Conservation (phyloP, 2,113 vertebrate genomes). For the Maccullochella peelii region DNA sequence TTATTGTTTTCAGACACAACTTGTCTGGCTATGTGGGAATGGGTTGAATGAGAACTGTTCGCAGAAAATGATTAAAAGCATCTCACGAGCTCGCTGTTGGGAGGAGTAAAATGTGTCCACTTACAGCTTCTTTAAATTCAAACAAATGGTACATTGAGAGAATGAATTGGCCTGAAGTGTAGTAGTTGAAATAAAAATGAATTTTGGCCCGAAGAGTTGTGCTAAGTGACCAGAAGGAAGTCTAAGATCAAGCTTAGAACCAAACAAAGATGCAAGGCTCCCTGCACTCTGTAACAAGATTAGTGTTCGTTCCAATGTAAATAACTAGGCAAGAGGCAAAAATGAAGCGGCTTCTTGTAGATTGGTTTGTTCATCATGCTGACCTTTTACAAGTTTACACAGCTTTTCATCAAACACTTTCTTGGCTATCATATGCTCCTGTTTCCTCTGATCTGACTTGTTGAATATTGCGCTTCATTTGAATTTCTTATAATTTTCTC, state of each 20-base stretch:
- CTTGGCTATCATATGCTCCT: neutral
- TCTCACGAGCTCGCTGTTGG: neutral
- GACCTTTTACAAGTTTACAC: slow-evolving; percentile 15
- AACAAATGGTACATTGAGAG: neutral
- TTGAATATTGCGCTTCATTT: neutral
- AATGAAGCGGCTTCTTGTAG: neutral
- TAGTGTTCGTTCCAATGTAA: neutral
- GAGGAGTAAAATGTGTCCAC: neutral
- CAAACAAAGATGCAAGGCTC: neutral
- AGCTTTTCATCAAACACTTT: neutral
- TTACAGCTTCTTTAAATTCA: slow-evolving; percentile 6
- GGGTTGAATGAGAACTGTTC: neutral
- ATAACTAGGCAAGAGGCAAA: neutral
- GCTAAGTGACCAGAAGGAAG: neutral
- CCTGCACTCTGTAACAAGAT: neutral
- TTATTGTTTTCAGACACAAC: slow-evolving; percentile 33
- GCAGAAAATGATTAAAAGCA: neutral
- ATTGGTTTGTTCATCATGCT: neutral
- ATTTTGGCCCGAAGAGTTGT: neutral
- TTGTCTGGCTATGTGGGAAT: neutral
- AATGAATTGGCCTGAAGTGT: neutral
- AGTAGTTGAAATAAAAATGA: neutral
- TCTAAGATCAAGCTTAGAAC: neutral
- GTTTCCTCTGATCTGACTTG: slow-evolving; percentile 8
- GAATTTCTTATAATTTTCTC: slow-evolving; percentile 2